Evolutionary conservation across 2,888 invertebrate species (phyloP).

Genomic region (Arge pagana): DNA sequence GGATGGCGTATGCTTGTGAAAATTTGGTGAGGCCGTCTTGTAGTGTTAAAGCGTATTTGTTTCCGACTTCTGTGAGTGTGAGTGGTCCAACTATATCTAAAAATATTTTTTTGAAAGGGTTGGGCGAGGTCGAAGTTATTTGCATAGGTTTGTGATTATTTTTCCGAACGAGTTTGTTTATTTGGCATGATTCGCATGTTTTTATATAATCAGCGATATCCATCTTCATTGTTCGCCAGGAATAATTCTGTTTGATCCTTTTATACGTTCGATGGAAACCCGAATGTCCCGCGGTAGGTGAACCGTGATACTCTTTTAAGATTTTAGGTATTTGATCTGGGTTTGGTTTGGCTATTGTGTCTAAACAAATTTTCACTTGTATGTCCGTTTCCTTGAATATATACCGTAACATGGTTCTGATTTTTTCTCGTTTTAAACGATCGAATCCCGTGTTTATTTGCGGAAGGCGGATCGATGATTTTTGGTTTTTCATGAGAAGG

Average conservation of each 20-base stretch:
- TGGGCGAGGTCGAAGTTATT: conserved; percentile 39
- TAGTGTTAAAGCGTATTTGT: conserved; percentile 47
- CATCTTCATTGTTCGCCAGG: conserved; percentile 35
- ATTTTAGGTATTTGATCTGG: conserved; percentile 14
- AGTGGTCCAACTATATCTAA: conserved; percentile 48
- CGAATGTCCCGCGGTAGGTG: conserved; percentile 26
- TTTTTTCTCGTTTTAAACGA: conserved; percentile 19
- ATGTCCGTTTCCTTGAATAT: conserved; percentile 16
- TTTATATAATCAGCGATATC: conserved; percentile 34
- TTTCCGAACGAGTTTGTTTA: conserved; percentile 37
- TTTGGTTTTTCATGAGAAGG: conserved; percentile 1
- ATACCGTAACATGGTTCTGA: conserved; percentile 16
- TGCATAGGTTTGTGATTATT: conserved; percentile 40
- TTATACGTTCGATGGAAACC: conserved; percentile 31
- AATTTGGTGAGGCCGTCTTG: conserved; percentile 51
- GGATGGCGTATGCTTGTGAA: conserved; percentile 41
- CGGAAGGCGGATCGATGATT: conserved; percentile 7
- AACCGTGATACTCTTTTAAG: conserved; percentile 24
- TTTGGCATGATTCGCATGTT: conserved; percentile 43
- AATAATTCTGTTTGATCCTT: conserved; percentile 29
- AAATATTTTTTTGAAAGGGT: conserved; percentile 38
- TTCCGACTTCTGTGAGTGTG: conserved; percentile 38
- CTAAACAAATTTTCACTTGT: conserved; percentile 5
- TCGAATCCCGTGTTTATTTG: conserved; percentile 9
- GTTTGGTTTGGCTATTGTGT: conserved; percentile 3